A percentile compares a stretch with the other conserved stretches of the same genome.
Evolutionary conservation across 1,140 invertebrate species (phyloP).

Genomic region (Latrodectus geometricus): DNA sequence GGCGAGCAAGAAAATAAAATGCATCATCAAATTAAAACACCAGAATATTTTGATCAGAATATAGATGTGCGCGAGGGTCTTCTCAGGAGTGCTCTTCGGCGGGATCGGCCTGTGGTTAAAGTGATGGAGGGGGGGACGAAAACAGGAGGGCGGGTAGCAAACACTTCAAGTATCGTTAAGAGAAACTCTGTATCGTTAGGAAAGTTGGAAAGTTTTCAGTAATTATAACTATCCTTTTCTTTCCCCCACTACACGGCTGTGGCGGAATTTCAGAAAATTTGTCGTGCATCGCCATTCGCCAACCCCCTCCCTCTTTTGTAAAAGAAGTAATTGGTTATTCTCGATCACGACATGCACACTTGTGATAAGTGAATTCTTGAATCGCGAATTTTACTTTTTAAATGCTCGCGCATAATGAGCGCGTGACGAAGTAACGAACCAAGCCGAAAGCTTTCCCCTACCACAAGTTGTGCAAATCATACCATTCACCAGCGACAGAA

Average conservation of each 20-base stretch:
- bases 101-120: neutral
- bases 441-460: no score
- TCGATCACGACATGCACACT: no score
- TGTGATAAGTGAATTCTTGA: no score
- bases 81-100: neutral
- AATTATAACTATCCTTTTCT: neutral
- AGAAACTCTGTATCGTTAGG: constrained; percentile 12
- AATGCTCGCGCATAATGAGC: no score
- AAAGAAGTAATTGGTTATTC: no score
- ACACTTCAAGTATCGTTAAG: constrained; percentile 40
- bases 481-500: no score
- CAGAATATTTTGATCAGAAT: constrained; percentile 50
- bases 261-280: neutral
- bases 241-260: neutral
- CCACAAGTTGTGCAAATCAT: no score
- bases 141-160: neutral
- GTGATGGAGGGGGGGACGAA: neutral
- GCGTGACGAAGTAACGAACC: no score
- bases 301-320: neutral
- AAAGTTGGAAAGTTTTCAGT: constrained; percentile 29
- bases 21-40: constrained; percentile 47
- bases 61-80: neutral
- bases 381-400: no score
- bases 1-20: constrained; percentile 35
- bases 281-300: neutral